Conservation (phyloP, 2,888 invertebrate species). For the Apodemia hepburni region DNA sequence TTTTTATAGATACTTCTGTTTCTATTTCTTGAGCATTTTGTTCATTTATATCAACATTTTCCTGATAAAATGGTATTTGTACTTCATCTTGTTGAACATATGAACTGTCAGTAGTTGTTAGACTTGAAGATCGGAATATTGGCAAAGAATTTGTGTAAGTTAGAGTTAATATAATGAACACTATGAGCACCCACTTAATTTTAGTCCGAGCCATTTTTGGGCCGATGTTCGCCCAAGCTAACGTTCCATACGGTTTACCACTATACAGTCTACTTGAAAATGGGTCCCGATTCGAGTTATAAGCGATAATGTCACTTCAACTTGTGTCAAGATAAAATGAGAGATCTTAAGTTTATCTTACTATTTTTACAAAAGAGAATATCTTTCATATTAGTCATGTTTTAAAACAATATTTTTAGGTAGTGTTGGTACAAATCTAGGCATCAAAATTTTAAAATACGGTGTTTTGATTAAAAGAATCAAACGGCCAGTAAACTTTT, state of each 20-base stretch:
- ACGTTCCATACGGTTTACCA: slow-evolving; percentile 41
- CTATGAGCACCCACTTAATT: slow-evolving; percentile 46
- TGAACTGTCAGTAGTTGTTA: slow-evolving; percentile 7
- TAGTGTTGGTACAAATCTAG: too few species aligned
- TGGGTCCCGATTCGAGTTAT: slow-evolving; percentile 26
- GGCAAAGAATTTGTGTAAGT: slow-evolving; percentile 13
- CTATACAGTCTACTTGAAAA: slow-evolving; percentile 36
- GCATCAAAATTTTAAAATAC: too few species aligned
- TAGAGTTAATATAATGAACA: slow-evolving; percentile 38
- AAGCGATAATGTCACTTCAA: slow-evolving; percentile 14
- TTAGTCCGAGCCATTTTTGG: slow-evolving; percentile 52
- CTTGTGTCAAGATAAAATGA: slow-evolving; percentile 27
- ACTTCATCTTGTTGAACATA: slow-evolving; percentile 5
- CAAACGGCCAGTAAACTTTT: slow-evolving; percentile 10
- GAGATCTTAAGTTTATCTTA: slow-evolving; percentile 1
- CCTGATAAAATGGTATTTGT: slow-evolving; percentile 1
- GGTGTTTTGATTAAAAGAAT: too few species aligned
- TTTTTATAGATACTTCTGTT: neutral
- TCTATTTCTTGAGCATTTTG: neutral
- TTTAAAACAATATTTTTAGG: neutral
- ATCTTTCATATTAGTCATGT: neutral
- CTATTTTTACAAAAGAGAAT: neutral
- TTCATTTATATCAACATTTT: neutral
- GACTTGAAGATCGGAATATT: neutral
- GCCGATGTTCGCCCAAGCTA: slow-evolving; percentile 36